Base-by-base conservation (phyloP, 2,888 invertebrate species). In the Masnerella sp. region DNA sequence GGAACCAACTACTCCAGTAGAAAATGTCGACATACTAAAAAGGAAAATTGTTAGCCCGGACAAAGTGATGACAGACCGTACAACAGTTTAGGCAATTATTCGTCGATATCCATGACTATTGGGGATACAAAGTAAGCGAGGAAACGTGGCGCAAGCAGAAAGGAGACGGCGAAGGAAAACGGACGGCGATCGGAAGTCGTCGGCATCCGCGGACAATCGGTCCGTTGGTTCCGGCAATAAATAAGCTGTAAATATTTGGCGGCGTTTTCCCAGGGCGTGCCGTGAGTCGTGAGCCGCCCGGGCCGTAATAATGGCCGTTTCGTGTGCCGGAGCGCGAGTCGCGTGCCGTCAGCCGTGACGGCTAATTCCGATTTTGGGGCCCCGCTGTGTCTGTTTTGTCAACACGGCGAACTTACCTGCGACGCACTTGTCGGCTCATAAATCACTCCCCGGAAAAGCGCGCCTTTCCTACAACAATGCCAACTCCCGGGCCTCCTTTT, bases 341-440 rank as follows among this genome's bases (percentile, higher is more conserved):
- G 61, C 61, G 61, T 61, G 61, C 61, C 61, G 61, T 61, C 30
- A 61, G 61, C 61, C 61, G 61, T 61, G 40, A 61, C 61, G 49
- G 17, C 52, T 64, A 64, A 64, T 64, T n/a, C n/a, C n/a, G n/a
- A n/a, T n/a, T n/a, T n/a, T 52, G 18, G 36, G 28, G 11, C 8
- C 64, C 64, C 9, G 64, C 64, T 64, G 64, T 8, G 64, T 28
- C 52, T 52, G 64, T 64, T 64, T 64, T 64, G 64, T 52, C 64
- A 64, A 64, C 52, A 52, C 42, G 49, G 42, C 32, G 17, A 17
- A 32, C 22, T 28, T 54, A 51, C 51, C 62, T 62, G 62, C 51
- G 42, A 12, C 32, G 20, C 62, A 62, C 62, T 62, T 62, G 62
- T 62, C 42, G 49, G 9, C 20, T 51, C 15, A 40, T 62, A 62